Percentiles rank a stretch among this genome's conserved stretches.
These are phyloP conservation scores for Agrochola macilenta DNA, from an alignment of 2,888 invertebrate species.

Conservation along the genomic window DNA sequence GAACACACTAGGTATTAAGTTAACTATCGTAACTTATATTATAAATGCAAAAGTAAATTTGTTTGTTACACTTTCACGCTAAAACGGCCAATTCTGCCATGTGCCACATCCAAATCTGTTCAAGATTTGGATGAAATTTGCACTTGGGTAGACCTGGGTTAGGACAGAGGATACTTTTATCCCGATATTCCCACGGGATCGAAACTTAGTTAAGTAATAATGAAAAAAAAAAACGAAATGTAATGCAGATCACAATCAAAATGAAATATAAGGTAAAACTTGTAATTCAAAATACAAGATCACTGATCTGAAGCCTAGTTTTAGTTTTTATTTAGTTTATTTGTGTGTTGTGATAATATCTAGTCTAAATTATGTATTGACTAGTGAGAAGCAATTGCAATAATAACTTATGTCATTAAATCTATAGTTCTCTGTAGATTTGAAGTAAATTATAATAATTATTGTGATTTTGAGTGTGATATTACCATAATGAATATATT, in stretches of 20 bases:
- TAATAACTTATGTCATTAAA: conserved; percentile 8
- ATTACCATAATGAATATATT: conserved; percentile 45
- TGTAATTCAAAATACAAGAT: neutral
- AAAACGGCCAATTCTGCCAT: no score
- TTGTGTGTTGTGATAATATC: conserved; percentile 47
- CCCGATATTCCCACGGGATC: no score
- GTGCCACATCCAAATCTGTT: no score
- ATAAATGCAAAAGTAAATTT: no score
- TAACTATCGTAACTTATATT: no score
- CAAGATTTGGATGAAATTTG: no score
- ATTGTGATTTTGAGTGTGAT: conserved; percentile 64
- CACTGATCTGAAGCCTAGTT: conserved; percentile 2
- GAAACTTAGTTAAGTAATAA: neutral
- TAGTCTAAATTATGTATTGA: conserved; percentile 39
- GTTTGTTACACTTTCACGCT: no score
- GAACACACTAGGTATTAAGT: neutral
- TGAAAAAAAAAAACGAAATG: neutral
- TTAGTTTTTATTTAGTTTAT: conserved; percentile 13
- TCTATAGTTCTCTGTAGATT: neutral
- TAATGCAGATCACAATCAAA: neutral
- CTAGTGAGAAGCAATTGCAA: conserved; percentile 30
- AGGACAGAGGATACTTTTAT: no score
- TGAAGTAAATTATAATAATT: conserved; percentile 19
- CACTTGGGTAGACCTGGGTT: no score
- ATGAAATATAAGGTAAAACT: neutral